These are phyloP conservation scores for Phalacrocorax carbo DNA, from an alignment of 2,113 vertebrate species.

Conservation along the genomic window DNA sequence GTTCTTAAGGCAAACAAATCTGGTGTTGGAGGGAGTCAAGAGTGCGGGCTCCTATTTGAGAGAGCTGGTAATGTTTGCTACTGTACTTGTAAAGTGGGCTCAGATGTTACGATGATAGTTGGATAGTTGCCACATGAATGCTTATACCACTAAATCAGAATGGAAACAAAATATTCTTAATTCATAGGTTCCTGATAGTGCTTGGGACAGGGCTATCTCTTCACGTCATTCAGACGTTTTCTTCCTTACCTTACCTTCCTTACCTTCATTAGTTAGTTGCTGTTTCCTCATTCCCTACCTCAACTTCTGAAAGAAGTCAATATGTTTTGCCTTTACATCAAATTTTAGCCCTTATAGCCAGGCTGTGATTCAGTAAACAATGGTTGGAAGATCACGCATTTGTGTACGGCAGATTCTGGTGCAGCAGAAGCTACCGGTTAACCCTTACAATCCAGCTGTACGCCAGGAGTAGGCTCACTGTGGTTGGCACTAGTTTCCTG, in stretches of 20 bases:
- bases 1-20: neutral
- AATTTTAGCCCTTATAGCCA: neutral
- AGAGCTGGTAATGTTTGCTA: slow-evolving; percentile 37
- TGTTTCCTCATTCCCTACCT: neutral
- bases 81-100: slow-evolving; percentile 14
- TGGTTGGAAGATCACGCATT: neutral
- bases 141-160: neutral
- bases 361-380: neutral
- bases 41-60: neutral
- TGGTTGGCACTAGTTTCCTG: neutral
- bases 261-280: neutral
- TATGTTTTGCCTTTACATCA: neutral
- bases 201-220: neutral
- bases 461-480: neutral
- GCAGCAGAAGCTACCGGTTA: neutral
- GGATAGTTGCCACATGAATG: neutral
- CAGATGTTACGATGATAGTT: neutral
- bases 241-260: neutral
- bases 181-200: neutral
- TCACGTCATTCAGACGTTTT: neutral
- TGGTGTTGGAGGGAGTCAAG: neutral
- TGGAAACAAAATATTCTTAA: neutral
- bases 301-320: neutral
- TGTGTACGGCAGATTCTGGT: neutral
- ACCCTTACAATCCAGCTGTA: neutral